Evolutionary conservation across 2,113 vertebrate species (phyloP).

Genomic region (Syngnathus scovelli): DNA sequence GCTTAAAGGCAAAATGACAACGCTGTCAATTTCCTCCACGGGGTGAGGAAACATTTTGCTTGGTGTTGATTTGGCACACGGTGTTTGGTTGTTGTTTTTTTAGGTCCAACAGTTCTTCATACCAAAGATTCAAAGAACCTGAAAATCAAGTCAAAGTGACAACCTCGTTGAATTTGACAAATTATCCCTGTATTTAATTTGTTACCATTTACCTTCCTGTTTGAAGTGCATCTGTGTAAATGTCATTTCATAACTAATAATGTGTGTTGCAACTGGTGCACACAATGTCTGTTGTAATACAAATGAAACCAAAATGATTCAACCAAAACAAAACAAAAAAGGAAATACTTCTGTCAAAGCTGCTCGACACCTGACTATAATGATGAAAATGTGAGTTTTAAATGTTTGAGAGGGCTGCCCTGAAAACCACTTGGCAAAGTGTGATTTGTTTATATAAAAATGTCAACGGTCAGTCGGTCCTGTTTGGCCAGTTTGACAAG

Average conservation of each 20-base stretch:
- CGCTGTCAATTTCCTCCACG: background rate
- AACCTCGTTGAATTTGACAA: background rate
- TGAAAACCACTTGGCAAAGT: no score
- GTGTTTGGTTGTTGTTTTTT: background rate
- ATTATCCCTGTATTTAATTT: background rate
- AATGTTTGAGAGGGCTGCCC: no score
- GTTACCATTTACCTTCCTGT: background rate
- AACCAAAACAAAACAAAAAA: no score
- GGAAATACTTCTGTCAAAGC: no score
- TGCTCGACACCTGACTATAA: no score
- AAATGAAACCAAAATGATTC: background rate
- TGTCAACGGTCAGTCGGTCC: background rate
- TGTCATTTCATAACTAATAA: background rate
- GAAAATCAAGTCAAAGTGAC: background rate
- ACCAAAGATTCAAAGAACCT: background rate
- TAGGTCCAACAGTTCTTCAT: background rate
- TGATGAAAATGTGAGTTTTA: no score
- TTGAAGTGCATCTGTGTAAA: background rate
- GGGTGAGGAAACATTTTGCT: background rate
- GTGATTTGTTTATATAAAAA: background rate
- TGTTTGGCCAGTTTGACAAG: background rate
- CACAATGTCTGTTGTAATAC: background rate
- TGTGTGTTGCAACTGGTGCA: background rate
- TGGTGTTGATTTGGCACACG: conserved; percentile 3
- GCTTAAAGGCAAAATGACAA: background rate